phyloP scores from a whole-genome alignment of 2,113 vertebrate species.

The Dipodomys ordii region DNA sequence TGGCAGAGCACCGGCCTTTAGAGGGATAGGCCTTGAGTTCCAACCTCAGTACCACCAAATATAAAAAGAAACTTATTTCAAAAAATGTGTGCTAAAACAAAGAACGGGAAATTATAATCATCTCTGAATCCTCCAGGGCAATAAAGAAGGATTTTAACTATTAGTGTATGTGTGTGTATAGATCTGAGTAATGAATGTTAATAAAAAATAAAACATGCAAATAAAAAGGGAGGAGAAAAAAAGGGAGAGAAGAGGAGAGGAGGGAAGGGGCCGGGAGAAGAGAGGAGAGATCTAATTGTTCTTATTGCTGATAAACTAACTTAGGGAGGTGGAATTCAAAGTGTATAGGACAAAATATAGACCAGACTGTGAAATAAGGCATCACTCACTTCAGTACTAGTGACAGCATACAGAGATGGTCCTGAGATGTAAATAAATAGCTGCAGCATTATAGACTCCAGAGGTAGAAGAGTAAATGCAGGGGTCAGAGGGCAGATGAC shows the following conservation, averaged over 20 bases:
- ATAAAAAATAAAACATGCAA: not conserved
- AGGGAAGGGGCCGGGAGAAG: too few relatives aligned
- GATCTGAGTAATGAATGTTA: constrained; percentile 7
- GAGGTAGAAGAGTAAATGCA: not conserved
- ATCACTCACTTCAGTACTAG: not conserved
- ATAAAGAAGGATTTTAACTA: constrained; percentile 1
- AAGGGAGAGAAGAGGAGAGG: not conserved
- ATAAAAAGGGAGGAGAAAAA: constrained; percentile 21
- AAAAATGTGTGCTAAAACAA: not conserved
- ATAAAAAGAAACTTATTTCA: too few relatives aligned
- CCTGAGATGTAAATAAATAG: not conserved
- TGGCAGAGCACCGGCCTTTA: too few relatives aligned
- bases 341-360: not conserved
- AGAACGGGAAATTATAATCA: not conserved
- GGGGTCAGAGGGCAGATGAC: not conserved
- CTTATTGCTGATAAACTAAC: not conserved
- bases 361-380: not conserved
- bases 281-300: not conserved
- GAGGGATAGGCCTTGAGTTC: too few relatives aligned
- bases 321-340: not conserved
- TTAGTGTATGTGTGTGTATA: not conserved
- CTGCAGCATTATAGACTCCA: not conserved
- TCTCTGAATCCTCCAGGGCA: not conserved
- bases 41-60: too few relatives aligned
- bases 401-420: not conserved